These are phyloP conservation scores for Protobothrops flavoviridis DNA, from an alignment of 2,113 vertebrate species.

Conservation along the genomic window DNA sequence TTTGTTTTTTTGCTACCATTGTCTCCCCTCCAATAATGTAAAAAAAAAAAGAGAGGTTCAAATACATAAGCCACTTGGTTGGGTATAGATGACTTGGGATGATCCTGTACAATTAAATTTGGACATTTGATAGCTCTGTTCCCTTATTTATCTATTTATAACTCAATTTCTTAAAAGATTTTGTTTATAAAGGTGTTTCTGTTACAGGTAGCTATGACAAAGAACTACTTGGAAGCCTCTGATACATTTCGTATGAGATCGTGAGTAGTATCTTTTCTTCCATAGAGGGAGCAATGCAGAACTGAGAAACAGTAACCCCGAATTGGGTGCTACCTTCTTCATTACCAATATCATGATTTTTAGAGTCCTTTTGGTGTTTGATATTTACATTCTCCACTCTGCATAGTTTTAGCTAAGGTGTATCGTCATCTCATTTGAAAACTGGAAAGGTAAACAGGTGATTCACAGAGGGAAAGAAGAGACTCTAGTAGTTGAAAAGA, in stretches of 20 bases:
- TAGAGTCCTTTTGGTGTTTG: not conserved
- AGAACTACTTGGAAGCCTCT: not conserved
- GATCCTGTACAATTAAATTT: not conserved
- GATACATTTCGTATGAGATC: not conserved
- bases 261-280: not conserved
- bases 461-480: not conserved
- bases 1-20: not conserved
- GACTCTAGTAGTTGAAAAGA: not conserved
- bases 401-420: not conserved
- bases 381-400: not conserved
- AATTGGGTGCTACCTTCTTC: not conserved
- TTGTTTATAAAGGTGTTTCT: not conserved
- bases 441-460: not conserved
- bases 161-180: not conserved
- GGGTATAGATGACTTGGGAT: not conserved
- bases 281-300: not conserved
- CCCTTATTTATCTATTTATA: not conserved
- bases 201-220: not conserved
- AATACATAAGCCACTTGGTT: not conserved
- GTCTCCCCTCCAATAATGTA: not conserved
- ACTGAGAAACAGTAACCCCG: not conserved
- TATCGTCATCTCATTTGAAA: not conserved
- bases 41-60: not conserved
- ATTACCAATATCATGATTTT: not conserved
- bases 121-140: not conserved